These are phyloP conservation scores for Anoncus sp. DNA, from an alignment of 2,888 invertebrate genomes.

Conservation along the genomic window DNA sequence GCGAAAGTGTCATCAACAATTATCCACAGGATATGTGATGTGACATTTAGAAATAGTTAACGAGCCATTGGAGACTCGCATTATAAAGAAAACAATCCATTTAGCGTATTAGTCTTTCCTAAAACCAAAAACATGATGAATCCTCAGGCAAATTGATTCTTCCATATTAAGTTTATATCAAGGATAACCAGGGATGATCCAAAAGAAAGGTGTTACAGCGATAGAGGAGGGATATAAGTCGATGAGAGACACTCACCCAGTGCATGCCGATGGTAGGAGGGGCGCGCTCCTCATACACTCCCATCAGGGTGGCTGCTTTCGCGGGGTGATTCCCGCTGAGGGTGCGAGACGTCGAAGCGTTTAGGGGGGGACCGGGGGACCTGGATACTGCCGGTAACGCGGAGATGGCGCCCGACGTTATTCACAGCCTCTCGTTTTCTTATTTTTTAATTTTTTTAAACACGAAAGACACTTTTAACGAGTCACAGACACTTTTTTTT, in stretches of 20 bases:
- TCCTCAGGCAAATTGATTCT: too few species aligned
- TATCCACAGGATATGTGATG: too few species aligned
- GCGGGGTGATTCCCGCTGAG: conserved; percentile 82
- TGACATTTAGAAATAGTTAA: too few species aligned
- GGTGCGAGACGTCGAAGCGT: conserved; percentile 79
- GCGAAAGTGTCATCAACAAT: too few species aligned
- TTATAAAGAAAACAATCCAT: too few species aligned
- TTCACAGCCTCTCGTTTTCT: conserved; percentile 65
- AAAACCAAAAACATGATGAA: too few species aligned
- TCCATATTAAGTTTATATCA: too few species aligned
- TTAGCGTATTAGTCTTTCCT: too few species aligned
- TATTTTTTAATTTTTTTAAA: conserved; percentile 28
- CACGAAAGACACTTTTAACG: conserved; percentile 55
- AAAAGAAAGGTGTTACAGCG: too few species aligned
- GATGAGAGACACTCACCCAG: conserved; percentile 88
- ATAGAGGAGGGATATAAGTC: background rate
- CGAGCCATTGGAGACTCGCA: too few species aligned
- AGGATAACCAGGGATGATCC: too few species aligned
- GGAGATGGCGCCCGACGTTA: conserved; percentile 82
- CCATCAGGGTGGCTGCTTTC: conserved; percentile 89
- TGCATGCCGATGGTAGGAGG: conserved; percentile 94
- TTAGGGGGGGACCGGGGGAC: conserved; percentile 83
- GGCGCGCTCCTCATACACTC: conserved; percentile 94
- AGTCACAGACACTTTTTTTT: conserved; percentile 44
- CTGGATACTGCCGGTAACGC: conserved; percentile 82